Evolutionary conservation across 2,888 invertebrate genomes (phyloP).

Genomic region (Dione juno): DNA sequence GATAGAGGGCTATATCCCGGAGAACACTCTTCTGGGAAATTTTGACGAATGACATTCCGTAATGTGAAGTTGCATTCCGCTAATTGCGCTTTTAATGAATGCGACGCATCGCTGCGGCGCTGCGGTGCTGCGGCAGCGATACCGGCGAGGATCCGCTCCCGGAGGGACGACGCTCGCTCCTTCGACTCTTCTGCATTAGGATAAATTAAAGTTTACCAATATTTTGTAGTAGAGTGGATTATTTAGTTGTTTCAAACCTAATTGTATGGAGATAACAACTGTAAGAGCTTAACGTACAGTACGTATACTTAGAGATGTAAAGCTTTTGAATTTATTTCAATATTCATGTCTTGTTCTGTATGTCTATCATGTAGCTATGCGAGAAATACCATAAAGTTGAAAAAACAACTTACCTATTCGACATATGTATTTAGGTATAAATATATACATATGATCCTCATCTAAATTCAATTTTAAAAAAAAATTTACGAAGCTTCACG

Average conservation of each 20-base stretch:
- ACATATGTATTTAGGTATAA: too few species aligned
- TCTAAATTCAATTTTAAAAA: neutral
- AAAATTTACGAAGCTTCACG: neutral
- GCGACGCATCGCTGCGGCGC: slow-evolving; percentile 48
- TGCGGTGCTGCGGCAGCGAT: slow-evolving; percentile 40
- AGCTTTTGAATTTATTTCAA: neutral
- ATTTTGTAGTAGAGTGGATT: neutral
- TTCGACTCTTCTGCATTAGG: slow-evolving; percentile 2
- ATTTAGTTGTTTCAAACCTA: neutral
- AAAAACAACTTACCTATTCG: too few species aligned
- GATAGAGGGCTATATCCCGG: slow-evolving; percentile 35
- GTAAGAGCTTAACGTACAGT: neutral
- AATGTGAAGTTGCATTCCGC: slow-evolving; percentile 70
- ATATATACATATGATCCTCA: too few species aligned
- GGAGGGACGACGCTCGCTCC: neutral
- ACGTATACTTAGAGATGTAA: neutral
- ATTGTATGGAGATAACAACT: neutral
- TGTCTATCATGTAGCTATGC: too few species aligned
- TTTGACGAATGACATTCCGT: slow-evolving; percentile 75
- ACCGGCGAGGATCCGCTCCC: slow-evolving; percentile 22
- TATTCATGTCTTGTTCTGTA: neutral
- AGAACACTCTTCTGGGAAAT: slow-evolving; percentile 68
- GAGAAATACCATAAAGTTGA: too few species aligned
- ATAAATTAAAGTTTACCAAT: slow-evolving; percentile 2
- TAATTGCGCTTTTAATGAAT: slow-evolving; percentile 74